Percentiles rank a stretch among this genome's conserved stretches.
Evolutionary conservation across 2,113 vertebrate genomes (phyloP).

Genomic region (Dissostichus mawsoni): DNA sequence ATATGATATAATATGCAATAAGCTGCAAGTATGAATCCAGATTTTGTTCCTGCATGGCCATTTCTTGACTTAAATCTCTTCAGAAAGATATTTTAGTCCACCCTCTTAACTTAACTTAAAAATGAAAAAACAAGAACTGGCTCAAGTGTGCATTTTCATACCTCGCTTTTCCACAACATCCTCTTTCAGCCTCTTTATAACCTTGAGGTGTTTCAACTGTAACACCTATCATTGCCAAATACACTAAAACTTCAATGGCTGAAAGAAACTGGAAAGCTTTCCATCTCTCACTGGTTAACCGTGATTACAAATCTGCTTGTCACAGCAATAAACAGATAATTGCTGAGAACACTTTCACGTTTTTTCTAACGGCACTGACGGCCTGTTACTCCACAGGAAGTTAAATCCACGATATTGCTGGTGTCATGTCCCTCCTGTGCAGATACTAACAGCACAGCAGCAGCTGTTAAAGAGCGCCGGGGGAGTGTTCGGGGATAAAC

Average conservation of each 20-base stretch:
- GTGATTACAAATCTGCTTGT: conserved; percentile 34
- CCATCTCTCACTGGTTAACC: not conserved
- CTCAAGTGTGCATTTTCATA: conserved; percentile 7
- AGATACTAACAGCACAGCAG: conserved; percentile 6
- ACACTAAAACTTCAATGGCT: conserved; percentile 39
- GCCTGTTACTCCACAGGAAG: not conserved
- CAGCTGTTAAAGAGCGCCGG: not conserved
- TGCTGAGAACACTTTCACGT: not conserved
- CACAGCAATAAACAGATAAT: conserved; percentile 33
- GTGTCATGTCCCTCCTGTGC: conserved; percentile 6
- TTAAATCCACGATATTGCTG: not conserved
- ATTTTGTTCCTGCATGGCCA: no score
- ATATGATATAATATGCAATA: no score
- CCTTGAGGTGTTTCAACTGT: conserved; percentile 40
- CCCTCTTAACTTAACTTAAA: not conserved
- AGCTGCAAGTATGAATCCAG: no score
- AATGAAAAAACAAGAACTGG: conserved; percentile 10
- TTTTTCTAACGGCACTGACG: not conserved
- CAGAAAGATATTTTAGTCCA: conserved; percentile 1
- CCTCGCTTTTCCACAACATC: conserved; percentile 38
- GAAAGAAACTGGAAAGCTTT: conserved; percentile 29
- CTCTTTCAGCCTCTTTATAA: conserved; percentile 37
- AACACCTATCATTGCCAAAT: conserved; percentile 42
- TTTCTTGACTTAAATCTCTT: not conserved
- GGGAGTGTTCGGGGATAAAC: conserved; percentile 21